These are phyloP conservation scores for Rhagologus leucostigma DNA, from an alignment of 2,113 vertebrate species.

Conservation along the genomic window DNA sequence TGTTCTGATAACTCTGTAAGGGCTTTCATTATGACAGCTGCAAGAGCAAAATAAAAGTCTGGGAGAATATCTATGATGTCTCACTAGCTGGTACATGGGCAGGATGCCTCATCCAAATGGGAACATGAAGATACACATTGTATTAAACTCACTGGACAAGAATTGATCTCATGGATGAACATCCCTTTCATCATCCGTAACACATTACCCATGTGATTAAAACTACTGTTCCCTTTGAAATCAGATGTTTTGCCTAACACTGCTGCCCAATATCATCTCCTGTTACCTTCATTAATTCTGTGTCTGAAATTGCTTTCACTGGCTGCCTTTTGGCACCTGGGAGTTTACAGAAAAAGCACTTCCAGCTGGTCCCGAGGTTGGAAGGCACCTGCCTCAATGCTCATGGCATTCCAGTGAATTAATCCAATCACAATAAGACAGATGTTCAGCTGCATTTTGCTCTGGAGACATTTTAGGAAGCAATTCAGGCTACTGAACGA, in stretches of 20 bases:
- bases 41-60: background rate
- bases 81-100: background rate
- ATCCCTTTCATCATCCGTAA: background rate
- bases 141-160: background rate
- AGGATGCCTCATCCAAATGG: background rate
- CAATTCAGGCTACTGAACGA: background rate
- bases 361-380: slow-evolving; percentile 43
- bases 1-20: background rate
- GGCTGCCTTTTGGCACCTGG: slow-evolving; percentile 35
- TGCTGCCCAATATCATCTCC: background rate
- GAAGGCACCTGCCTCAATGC: background rate
- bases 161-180: background rate
- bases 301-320: slow-evolving; percentile 37
- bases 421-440: background rate
- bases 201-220: background rate
- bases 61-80: background rate
- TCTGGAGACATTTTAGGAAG: slow-evolving; percentile 13
- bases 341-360: slow-evolving; percentile 27
- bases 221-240: background rate
- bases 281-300: slow-evolving; percentile 29
- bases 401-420: slow-evolving; percentile 23
- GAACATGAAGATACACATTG: background rate
- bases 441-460: slow-evolving; percentile 7
- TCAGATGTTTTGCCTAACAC: slow-evolving; percentile 7
- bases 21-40: background rate